A percentile compares a stretch with the other conserved stretches of the same genome.
phyloP scores from a whole-genome alignment of 2,113 vertebrate species.

The Meleagris gallopavo region DNA sequence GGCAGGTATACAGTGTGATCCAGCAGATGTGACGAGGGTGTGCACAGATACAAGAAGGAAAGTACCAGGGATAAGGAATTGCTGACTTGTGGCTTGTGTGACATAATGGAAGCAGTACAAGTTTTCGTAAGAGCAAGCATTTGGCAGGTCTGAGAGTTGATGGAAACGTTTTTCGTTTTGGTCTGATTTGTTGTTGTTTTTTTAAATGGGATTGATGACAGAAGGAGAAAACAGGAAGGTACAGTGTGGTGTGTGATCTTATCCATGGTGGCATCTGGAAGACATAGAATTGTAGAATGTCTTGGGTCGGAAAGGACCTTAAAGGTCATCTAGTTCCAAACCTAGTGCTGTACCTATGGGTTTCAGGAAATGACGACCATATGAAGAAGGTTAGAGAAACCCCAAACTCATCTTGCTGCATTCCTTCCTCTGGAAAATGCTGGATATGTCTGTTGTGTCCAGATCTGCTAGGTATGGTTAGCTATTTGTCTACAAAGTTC shows the following conservation, averaged over 20 bases:
- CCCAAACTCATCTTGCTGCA: not conserved
- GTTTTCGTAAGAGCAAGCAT: not conserved
- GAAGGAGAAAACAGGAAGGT: not conserved
- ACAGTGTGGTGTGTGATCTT: not conserved
- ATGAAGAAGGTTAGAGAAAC: not conserved
- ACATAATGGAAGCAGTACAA: not conserved
- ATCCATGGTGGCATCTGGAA: not conserved
- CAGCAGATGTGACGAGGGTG: not conserved
- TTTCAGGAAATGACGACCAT: not conserved
- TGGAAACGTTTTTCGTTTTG: not conserved
- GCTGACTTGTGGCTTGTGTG: not conserved
- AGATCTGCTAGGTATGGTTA: not conserved
- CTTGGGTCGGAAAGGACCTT: not conserved
- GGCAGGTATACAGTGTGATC: accelerated
- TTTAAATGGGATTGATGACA: not conserved
- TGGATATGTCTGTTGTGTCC: not conserved
- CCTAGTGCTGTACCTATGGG: not conserved
- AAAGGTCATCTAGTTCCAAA: not conserved
- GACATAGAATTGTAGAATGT: not conserved
- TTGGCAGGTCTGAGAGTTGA: not conserved
- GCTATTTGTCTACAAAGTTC: not conserved
- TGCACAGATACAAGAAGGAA: accelerated
- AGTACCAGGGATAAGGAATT: accelerated
- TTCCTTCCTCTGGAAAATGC: not conserved
- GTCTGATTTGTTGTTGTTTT: not conserved